Base-by-base conservation (phyloP, 2,888 invertebrate genomes). In the Hirtodrosophila alboralis region DNA sequence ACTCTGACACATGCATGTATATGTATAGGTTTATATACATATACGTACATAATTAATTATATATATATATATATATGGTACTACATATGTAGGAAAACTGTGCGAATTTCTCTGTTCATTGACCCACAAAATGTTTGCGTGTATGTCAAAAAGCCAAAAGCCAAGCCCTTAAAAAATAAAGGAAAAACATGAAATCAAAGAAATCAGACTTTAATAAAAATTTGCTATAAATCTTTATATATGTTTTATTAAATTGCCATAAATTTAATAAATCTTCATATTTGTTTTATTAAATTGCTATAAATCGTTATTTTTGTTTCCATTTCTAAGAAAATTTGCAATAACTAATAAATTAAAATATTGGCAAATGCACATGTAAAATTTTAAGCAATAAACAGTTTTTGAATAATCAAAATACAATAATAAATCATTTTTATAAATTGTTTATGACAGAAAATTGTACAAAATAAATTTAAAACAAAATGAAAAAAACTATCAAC, bases 81-180 rank as follows among this genome's bases (percentile, higher is more conserved):
- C n/a, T 40, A 1, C 36, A 2, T 31, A 10, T 40, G 21, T 41
- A 6, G 5, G 10, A 31, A 43, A 44, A 44, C 41, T 53, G 30
- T 27, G 41, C 37, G 33, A 56, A 52, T 52, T 34, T 47, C n/a
- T 12, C 37, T 66, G 67, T 60, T 8, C 60, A 47, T 72, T 70
- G 67, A 70, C 70, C 70, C 30, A 34, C 16, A 44, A 45, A 30
- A 14, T 40, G 54, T 27, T 70, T 52, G 69, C 68, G 58, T 64
- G 69, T 43, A 12, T 9, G 10, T 12, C 8, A 56, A 43, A 13
- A 48, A 10, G 13, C 7, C 26, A 54, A 31, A 27, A 23, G 45
- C 70, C 70, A 70, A 70, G 45, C 70, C 70, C 67, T 48, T 48
- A 40, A 27, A 31, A 51, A 30, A 8, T 5, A 3, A 23, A 2